Conservation (phyloP, 37 sponge, comb jelly and placozoan genomes). For the Tethya wilhelma region DNA sequence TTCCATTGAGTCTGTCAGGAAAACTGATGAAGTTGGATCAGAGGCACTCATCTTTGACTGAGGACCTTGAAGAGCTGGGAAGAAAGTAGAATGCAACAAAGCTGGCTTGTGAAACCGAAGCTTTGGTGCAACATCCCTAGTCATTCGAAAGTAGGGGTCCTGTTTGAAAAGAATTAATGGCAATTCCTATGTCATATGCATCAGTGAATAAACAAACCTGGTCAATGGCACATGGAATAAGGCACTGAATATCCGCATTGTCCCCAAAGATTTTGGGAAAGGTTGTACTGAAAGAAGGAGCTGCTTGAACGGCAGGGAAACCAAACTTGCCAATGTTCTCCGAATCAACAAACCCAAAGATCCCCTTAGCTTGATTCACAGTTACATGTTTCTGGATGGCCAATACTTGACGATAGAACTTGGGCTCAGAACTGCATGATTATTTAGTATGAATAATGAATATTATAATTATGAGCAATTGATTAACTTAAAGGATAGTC, state of each 20-base stretch:
- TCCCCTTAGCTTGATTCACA: slow-evolving; percentile 84
- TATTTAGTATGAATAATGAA: background rate
- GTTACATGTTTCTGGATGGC: slow-evolving; percentile 86
- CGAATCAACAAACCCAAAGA: slow-evolving; percentile 85
- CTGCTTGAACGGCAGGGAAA: slow-evolving; percentile 93
- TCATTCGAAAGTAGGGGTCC: slow-evolving; percentile 96
- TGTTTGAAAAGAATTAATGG: slow-evolving; percentile 25
- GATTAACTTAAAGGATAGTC: too few species aligned
- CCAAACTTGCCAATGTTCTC: slow-evolving; percentile 85
- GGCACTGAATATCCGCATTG: slow-evolving; percentile 66
- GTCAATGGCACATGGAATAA: slow-evolving; percentile 96
- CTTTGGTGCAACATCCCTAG: slow-evolving; percentile 87
- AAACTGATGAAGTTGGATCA: slow-evolving; percentile 84
- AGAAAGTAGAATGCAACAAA: slow-evolving; percentile 85
- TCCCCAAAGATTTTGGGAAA: slow-evolving; percentile 92
- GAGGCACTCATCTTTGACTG: slow-evolving; percentile 92
- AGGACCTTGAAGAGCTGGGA: slow-evolving; percentile 90
- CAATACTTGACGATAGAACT: slow-evolving; percentile 66
- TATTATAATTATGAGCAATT: background rate
- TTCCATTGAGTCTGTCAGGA: slow-evolving; percentile 78
- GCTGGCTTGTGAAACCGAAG: slow-evolving; percentile 84
- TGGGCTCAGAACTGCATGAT: slow-evolving; percentile 20
- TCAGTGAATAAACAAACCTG: slow-evolving; percentile 57
- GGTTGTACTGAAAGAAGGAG: slow-evolving; percentile 81
- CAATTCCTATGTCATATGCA: too few species aligned